A percentile compares a stretch with the other conserved stretches of the same genome.
These are phyloP conservation scores for Pyrocoelia pectoralis DNA, from an alignment of 2,888 invertebrate genomes.

Conservation along the genomic window DNA sequence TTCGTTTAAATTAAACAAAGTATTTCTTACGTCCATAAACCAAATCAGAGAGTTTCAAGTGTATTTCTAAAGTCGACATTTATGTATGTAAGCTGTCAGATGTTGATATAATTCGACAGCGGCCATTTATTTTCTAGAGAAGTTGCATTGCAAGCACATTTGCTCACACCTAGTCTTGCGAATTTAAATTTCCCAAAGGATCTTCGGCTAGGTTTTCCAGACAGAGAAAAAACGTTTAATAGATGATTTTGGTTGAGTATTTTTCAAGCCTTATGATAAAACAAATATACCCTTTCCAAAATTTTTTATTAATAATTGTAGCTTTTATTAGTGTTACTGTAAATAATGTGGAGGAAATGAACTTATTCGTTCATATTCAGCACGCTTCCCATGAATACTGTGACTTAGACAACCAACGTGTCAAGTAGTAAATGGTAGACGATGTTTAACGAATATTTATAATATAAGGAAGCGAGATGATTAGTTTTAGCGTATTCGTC, in stretches of 20 bases:
- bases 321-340: no score
- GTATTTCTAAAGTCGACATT: not conserved
- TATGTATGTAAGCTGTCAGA: slow-evolving; percentile 25
- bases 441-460: no score
- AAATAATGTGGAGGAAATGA: no score
- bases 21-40: no score
- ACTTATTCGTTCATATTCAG: no score
- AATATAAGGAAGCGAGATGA: no score
- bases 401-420: no score
- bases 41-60: not conserved
- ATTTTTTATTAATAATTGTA: no score
- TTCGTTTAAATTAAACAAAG: slow-evolving; percentile 5
- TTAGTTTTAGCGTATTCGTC: no score
- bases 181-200: slow-evolving; percentile 51
- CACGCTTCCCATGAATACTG: no score
- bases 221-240: slow-evolving; percentile 29
- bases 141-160: slow-evolving; percentile 45
- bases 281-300: no score
- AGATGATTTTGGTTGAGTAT: not conserved
- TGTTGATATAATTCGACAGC: slow-evolving; percentile 45
- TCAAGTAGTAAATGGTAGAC: no score
- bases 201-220: slow-evolving; percentile 43
- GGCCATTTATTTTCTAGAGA: slow-evolving; percentile 46
- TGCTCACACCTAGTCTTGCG: slow-evolving; percentile 48
- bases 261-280: not conserved